Percentiles rank a stretch among this genome's conserved stretches.
phyloP scores from a whole-genome alignment of 2,888 invertebrate species.

The Dynastes maya region DNA sequence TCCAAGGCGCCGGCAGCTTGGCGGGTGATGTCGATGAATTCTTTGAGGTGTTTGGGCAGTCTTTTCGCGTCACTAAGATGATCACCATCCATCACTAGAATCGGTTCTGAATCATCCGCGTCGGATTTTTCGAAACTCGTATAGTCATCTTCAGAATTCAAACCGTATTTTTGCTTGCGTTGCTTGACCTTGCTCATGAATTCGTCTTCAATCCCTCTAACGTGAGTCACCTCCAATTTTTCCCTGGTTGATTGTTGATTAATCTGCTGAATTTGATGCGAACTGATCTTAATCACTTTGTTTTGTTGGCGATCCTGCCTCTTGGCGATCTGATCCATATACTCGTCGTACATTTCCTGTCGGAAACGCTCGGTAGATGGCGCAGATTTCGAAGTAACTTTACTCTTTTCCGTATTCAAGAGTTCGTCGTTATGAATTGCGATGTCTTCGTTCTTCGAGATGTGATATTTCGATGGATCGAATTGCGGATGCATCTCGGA shows the following conservation, averaged over 20 bases:
- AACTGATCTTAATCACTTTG: slow-evolving; percentile 86
- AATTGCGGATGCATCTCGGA: slow-evolving; percentile 67
- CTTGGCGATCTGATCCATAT: slow-evolving; percentile 84
- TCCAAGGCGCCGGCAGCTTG: slow-evolving; percentile 62
- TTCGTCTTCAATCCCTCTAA: slow-evolving; percentile 80
- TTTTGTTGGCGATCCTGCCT: slow-evolving; percentile 85
- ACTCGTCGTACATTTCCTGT: slow-evolving; percentile 89
- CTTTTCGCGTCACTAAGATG: slow-evolving; percentile 76
- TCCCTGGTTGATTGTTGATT: slow-evolving; percentile 54
- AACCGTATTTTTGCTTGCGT: slow-evolving; percentile 80
- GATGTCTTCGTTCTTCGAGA: slow-evolving; percentile 72
- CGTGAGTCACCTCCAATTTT: slow-evolving; percentile 66
- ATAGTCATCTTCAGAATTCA: slow-evolving; percentile 80
- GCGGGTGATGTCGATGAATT: slow-evolving; percentile 81
- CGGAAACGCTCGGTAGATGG: slow-evolving; percentile 78
- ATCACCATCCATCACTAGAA: slow-evolving; percentile 78
- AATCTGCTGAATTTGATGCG: slow-evolving; percentile 68
- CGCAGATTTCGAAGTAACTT: slow-evolving; percentile 29
- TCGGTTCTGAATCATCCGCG: slow-evolving; percentile 62
- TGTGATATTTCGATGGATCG: slow-evolving; percentile 69
- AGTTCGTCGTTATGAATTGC: slow-evolving; percentile 62
- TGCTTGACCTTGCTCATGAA: slow-evolving; percentile 85
- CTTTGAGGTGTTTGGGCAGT: slow-evolving; percentile 85
- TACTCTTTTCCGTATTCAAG: slow-evolving; percentile 49
- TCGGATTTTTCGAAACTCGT: slow-evolving; percentile 60